Evolutionary conservation across 1,140 invertebrate genomes (phyloP).

Genomic region (Proales similis): DNA sequence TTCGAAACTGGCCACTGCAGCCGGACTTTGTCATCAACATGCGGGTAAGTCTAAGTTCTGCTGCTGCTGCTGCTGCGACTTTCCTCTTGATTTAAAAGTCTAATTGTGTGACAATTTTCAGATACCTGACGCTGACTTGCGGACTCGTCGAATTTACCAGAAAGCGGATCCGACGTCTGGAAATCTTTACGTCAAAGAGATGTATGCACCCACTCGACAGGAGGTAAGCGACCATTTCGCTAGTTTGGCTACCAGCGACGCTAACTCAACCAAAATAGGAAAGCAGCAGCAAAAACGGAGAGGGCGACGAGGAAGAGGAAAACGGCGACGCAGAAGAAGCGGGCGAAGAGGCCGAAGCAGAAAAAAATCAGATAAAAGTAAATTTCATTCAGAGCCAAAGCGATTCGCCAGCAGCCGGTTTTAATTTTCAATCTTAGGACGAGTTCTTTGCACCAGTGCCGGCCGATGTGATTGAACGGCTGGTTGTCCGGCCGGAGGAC

Average conservation of each 20-base stretch:
- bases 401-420: not conserved
- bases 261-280: conserved; percentile 40
- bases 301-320: conserved; percentile 41
- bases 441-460: conserved; percentile 43
- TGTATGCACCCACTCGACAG: conserved; percentile 45
- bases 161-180: conserved; percentile 48
- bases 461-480: conserved; percentile 43
- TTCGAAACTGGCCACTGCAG: conserved; percentile 51
- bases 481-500: conserved; percentile 49
- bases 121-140: conserved; percentile 51
- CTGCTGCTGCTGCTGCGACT: too few relatives aligned
- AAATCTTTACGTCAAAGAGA: conserved; percentile 47
- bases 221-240: not conserved
- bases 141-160: conserved; percentile 44
- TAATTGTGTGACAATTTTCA: conserved; percentile 39
- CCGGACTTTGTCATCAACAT: conserved; percentile 53
- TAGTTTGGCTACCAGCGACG: not conserved
- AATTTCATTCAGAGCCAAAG: not conserved
- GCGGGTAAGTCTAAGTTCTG: conserved; percentile 44
- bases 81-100: not conserved
- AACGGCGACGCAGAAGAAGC: conserved; percentile 47
- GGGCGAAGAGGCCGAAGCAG: conserved; percentile 47
- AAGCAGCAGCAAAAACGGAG: not conserved
- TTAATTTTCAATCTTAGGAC: conserved; percentile 40
- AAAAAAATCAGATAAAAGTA: conserved; percentile 41